phyloP scores from a whole-genome alignment of 2,113 vertebrate species.

The Nerophis lumbriciformis region DNA sequence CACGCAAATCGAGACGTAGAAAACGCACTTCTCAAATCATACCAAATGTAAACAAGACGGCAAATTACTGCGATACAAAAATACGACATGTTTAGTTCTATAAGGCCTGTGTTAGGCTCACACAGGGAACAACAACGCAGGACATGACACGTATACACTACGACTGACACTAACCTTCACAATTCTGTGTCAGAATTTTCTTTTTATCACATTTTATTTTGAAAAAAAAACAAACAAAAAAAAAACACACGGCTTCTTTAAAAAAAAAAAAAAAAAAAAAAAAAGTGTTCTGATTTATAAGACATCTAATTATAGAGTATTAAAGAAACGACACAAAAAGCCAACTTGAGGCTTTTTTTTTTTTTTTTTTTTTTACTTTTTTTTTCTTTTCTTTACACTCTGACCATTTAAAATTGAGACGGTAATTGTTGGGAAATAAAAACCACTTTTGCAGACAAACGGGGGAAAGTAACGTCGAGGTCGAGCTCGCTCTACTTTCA shows the following conservation, averaged over 20 bases:
- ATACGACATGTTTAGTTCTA: constrained; percentile 86
- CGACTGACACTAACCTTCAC: constrained; percentile 67
- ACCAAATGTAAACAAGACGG: constrained; percentile 77
- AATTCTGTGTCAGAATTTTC: constrained; percentile 62
- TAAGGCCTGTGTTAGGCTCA: constrained; percentile 75
- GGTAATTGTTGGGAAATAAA: constrained; percentile 32
- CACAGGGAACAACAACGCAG: constrained; percentile 65
- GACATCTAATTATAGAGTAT: constrained; percentile 60
- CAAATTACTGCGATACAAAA: constrained; percentile 87
- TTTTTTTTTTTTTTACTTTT: constrained; percentile 26
- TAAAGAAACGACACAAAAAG: constrained; percentile 53
- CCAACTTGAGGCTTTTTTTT: constrained; percentile 36
- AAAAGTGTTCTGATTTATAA: constrained; percentile 54
- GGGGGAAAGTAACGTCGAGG: constrained; percentile 29
- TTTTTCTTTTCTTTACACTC: constrained; percentile 21
- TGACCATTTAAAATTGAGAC: constrained; percentile 49
- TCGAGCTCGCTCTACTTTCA: constrained; percentile 48
- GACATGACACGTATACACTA: constrained; percentile 65
- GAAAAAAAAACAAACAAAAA: constrained; percentile 32
- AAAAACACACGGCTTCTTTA: constrained; percentile 57
- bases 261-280: constrained; percentile 54
- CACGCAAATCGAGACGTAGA: constrained; percentile 71
- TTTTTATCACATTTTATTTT: constrained; percentile 67
- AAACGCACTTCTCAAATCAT: constrained; percentile 73
- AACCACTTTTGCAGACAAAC: constrained; percentile 38